Conservation (phyloP, 1,140 invertebrate genomes). For the Drosophila melanogaster region DNA sequence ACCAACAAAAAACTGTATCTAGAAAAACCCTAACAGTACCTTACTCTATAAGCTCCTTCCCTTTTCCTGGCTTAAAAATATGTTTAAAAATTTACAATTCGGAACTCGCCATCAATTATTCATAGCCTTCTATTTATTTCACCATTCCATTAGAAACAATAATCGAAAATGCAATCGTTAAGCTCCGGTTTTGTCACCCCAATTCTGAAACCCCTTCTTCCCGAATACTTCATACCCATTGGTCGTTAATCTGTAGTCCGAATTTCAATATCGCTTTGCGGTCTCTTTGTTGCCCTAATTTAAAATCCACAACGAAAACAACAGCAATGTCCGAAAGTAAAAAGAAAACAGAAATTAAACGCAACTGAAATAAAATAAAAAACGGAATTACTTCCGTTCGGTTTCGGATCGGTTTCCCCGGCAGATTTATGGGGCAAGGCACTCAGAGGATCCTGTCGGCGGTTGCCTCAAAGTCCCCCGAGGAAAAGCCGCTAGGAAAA, state of each 20-base stretch:
- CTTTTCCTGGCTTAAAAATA: too few relatives aligned
- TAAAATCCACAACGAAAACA: slow-evolving; percentile 61
- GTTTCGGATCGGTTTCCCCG: slow-evolving; percentile 13
- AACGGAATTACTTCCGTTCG: slow-evolving; percentile 69
- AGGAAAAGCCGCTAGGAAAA: slow-evolving; percentile 21
- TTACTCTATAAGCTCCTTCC: too few relatives aligned
- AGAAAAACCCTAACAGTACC: too few relatives aligned
- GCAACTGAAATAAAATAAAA: slow-evolving; percentile 50
- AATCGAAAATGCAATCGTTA: slow-evolving; percentile 54
- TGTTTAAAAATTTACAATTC: not conserved
- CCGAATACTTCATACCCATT: slow-evolving; percentile 18
- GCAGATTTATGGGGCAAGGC: slow-evolving; percentile 50
- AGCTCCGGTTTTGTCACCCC: slow-evolving; percentile 55
- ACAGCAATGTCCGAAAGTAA: slow-evolving; percentile 8
- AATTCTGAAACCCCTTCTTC: slow-evolving; percentile 41
- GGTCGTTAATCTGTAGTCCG: slow-evolving; percentile 32
- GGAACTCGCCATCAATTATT: slow-evolving; percentile 22
- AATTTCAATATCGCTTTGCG: slow-evolving; percentile 63
- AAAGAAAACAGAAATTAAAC: slow-evolving; percentile 28
- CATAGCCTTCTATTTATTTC: slow-evolving; percentile 9
- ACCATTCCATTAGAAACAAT: not conserved
- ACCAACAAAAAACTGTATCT: too few relatives aligned
- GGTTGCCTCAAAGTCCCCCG: slow-evolving; percentile 53
- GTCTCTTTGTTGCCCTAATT: slow-evolving; percentile 72
- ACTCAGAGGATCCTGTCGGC: slow-evolving; percentile 39